Evolutionary conservation across 2,113 vertebrate species (phyloP).

Genomic region (Dicentrarchus labrax): DNA sequence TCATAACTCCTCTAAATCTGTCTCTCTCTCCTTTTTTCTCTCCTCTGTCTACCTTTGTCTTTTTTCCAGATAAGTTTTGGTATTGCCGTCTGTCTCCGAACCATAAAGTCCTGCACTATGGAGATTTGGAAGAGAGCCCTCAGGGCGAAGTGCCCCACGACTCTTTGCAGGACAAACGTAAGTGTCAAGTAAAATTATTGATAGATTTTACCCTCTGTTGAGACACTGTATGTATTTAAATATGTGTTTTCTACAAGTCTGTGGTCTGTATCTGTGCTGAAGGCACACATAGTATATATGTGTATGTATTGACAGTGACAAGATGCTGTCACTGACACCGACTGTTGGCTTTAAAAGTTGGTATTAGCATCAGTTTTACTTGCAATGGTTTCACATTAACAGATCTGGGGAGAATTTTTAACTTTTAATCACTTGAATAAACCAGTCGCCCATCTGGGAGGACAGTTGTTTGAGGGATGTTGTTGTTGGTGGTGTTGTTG

Average conservation of each 20-base stretch:
- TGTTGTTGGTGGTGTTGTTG: slow-evolving; percentile 51
- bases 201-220: not conserved
- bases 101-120: slow-evolving; percentile 99
- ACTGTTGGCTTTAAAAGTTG: slow-evolving; percentile 2
- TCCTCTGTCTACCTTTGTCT: slow-evolving; percentile 17
- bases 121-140: slow-evolving; percentile 97
- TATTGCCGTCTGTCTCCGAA: slow-evolving; percentile 98
- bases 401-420: slow-evolving; percentile 22
- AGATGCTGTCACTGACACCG: not conserved
- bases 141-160: slow-evolving; percentile 97
- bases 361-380: slow-evolving; percentile 11
- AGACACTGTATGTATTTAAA: not conserved
- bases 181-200: slow-evolving; percentile 74
- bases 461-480: slow-evolving; percentile 37
- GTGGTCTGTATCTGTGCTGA: not conserved
- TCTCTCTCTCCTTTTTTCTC: slow-evolving; percentile 15
- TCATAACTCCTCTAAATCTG: slow-evolving; percentile 58
- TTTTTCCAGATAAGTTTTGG: slow-evolving; percentile 96
- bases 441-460: slow-evolving; percentile 36
- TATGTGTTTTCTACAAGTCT: not conserved
- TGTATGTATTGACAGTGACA: not conserved
- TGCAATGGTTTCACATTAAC: slow-evolving; percentile 1
- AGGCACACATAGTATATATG: not conserved
- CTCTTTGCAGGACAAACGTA: slow-evolving; percentile 97
- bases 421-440: slow-evolving; percentile 48